A percentile compares a stretch with the other conserved stretches of the same genome.
Evolutionary conservation across 2,113 vertebrate species (phyloP).

Genomic region (Suricata suricatta): DNA sequence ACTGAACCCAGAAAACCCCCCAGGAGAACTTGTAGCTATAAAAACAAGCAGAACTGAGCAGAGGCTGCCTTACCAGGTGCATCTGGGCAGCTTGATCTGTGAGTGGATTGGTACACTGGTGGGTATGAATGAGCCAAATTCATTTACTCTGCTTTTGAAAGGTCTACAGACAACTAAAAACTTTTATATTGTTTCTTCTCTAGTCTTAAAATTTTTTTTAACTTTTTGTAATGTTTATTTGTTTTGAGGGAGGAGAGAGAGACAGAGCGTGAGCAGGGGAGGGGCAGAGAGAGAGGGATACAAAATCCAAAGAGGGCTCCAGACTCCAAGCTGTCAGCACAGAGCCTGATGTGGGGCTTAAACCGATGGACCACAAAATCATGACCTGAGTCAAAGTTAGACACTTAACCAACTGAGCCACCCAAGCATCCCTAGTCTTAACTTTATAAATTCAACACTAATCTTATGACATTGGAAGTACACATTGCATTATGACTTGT

Average conservation of each 20-base stretch:
- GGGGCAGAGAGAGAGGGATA: no score
- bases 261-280: no score
- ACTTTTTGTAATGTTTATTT: no score
- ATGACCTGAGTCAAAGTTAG: no score
- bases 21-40: background rate
- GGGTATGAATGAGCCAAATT: background rate
- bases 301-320: no score
- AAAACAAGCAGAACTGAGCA: background rate
- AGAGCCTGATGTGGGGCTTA: no score
- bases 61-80: background rate
- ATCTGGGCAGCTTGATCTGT: background rate
- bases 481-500: background rate
- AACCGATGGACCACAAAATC: no score
- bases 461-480: background rate
- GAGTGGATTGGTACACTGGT: background rate
- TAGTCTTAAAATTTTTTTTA: background rate
- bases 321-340: no score
- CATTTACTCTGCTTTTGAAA: background rate
- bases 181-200: background rate
- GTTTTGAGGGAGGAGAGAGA: no score
- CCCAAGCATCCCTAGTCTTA: background rate
- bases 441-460: slow-evolving; percentile 17
- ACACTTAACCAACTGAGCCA: no score
- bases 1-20: background rate
- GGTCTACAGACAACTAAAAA: background rate